Percentiles rank a stretch among this genome's conserved stretches.
phyloP scores from a whole-genome alignment of 2,888 invertebrate species.

The Branchinecta sandiegonensis region DNA sequence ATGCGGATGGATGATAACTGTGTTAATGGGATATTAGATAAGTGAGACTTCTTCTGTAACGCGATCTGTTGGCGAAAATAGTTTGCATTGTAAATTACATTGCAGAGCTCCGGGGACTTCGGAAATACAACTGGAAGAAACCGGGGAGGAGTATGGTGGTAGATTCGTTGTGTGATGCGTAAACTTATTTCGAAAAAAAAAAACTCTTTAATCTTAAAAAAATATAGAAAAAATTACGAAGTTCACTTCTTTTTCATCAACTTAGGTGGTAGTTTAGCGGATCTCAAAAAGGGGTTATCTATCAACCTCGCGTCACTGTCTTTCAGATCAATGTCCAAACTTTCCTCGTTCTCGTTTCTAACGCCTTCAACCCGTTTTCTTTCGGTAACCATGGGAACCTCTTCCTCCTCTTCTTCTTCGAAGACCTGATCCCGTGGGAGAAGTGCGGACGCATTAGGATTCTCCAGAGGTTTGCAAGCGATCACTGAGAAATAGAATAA shows the following conservation, averaged over 20 bases:
- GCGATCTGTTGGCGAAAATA: too few relatives aligned
- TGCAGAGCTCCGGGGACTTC: too few relatives aligned
- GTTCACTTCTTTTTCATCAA: background rate
- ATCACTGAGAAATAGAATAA: constrained; percentile 50
- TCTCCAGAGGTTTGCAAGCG: constrained; percentile 60
- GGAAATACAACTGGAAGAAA: too few relatives aligned
- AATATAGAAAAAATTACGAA: background rate
- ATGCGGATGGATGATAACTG: too few relatives aligned
- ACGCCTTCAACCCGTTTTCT: background rate
- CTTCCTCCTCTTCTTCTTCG: constrained; percentile 51
- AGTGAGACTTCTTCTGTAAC: too few relatives aligned
- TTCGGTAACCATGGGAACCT: constrained; percentile 11
- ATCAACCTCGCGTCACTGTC: background rate
- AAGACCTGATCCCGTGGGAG: constrained; percentile 88
- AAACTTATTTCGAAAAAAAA: too few relatives aligned
- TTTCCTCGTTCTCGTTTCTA: constrained; percentile 7
- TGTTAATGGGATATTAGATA: too few relatives aligned
- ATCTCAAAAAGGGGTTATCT: constrained; percentile 4
- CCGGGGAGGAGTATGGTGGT: too few relatives aligned
- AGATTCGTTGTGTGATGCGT: too few relatives aligned
- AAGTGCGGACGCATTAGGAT: constrained; percentile 68
- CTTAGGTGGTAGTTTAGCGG: constrained; percentile 4
- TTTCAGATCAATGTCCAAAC: background rate
- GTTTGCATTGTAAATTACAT: too few relatives aligned
- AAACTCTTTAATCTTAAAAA: too few relatives aligned